Evolutionary conservation across 2,888 invertebrate genomes (phyloP).

Genomic region (Zaprionus bogoriensis): DNA sequence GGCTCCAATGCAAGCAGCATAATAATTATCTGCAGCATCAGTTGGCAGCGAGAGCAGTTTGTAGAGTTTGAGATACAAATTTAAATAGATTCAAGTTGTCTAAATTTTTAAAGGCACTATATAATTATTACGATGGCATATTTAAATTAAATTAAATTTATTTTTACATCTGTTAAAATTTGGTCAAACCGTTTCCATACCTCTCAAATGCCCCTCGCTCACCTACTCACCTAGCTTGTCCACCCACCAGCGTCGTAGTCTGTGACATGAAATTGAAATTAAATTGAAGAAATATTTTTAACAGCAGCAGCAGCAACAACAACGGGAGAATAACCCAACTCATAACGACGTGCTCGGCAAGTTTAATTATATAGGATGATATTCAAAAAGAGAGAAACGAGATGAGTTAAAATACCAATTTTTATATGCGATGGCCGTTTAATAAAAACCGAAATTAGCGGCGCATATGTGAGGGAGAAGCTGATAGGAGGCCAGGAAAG

Average conservation of each 20-base stretch:
- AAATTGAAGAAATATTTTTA: conserved; percentile 59
- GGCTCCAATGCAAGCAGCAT: conserved; percentile 63
- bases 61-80: not conserved
- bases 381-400: conserved; percentile 62
- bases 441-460: conserved; percentile 75
- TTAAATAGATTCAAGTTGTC: not conserved
- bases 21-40: conserved; percentile 67
- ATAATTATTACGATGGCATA: no score
- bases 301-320: conserved; percentile 8
- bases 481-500: not conserved
- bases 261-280: conserved; percentile 78
- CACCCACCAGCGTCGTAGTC: conserved; percentile 40
- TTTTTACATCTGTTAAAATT: no score
- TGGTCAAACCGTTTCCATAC: no score
- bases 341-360: conserved; percentile 67
- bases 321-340: conserved; percentile 34
- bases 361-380: conserved; percentile 77
- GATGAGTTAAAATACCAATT: conserved; percentile 66
- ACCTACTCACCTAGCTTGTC: conserved; percentile 22
- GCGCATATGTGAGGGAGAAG: conserved; percentile 54
- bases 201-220: no score
- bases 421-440: conserved; percentile 67
- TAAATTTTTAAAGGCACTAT: no score
- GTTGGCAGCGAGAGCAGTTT: conserved; percentile 6
- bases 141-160: no score